Evolutionary conservation across 2,888 invertebrate genomes (phyloP), one percentile per base, ranked within the genome.

Genomic region (Diaphora mendica): DNA sequence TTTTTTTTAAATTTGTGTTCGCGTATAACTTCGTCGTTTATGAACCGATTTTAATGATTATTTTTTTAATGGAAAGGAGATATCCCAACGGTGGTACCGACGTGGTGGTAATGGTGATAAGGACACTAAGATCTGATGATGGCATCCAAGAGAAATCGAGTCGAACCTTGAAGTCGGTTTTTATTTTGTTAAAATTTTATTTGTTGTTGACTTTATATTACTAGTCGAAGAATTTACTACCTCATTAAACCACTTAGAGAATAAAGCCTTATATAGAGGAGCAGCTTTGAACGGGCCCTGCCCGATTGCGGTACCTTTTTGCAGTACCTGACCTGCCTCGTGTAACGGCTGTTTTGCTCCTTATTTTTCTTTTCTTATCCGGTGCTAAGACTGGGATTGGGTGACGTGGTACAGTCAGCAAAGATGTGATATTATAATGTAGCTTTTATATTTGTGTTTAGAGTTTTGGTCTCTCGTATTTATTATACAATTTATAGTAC

Each of bases 271-370:
- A 66, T 67, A 62, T 11, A 51, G 66, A 44, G 9, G n/a, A 74
- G 20, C 51, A 33, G 59, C 64, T 74, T 35, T 23, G 82, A 84
- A 85, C 81, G 83, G 85, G 74, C 39, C 55, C 26, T 73, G 30
- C 2, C 69, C 64, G 77, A 72, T 72, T 73, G 71, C 77, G 77
- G 83, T 77, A 78, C 69, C 68, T 65, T 55, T 72, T 66, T 39
- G 74, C 65, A 5, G 9, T 62, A 30, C 9, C 72, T 33, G 48
- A 51, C 62, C 66, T 59, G 67, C 73, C 76, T 62, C 33, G 75
- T 68, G 64, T 68, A 68, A 68, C 66, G 15, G 70, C 59, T 69
- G 20, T 82, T 79, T 79, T 70, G 64, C 42, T 51, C n/a, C 62
- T 70, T 30, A 23, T 62, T 70, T 30, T 62, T 70, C 42, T 69